These are phyloP conservation scores for Scophthalmus maximus DNA, from an alignment of 2,113 vertebrate species.

Conservation along the genomic window DNA sequence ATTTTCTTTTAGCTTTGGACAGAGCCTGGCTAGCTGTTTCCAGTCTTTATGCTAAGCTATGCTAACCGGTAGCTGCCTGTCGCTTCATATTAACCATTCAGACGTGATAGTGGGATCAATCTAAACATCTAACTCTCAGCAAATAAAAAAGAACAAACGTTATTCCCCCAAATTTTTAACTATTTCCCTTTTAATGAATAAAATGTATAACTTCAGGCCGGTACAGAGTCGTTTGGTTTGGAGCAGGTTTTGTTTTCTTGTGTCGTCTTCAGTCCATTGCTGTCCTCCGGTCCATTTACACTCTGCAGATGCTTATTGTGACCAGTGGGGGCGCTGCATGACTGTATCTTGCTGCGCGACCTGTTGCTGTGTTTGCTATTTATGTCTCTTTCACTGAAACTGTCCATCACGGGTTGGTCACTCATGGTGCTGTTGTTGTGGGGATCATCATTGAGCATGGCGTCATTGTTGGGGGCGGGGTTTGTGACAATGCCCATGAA, in stretches of 20 bases:
- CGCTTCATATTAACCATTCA: too few species aligned
- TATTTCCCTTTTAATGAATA: too few species aligned
- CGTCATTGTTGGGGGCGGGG: slow-evolving; percentile 79
- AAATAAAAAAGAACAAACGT: neutral
- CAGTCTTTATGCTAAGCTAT: neutral
- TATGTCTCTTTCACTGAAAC: neutral
- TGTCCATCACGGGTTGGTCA: slow-evolving; percentile 40
- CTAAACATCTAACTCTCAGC: neutral
- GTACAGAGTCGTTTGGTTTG: neutral
- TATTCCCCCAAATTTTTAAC: too few species aligned
- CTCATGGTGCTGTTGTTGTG: slow-evolving; percentile 47
- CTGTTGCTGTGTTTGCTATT: neutral
- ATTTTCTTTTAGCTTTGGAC: too few species aligned
- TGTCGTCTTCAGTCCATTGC: neutral
- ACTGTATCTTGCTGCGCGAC: neutral
- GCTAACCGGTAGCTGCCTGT: neutral
- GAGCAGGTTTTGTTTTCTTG: neutral
- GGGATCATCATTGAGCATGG: slow-evolving; percentile 54
- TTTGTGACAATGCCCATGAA: slow-evolving; percentile 90
- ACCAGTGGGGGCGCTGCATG: slow-evolving; percentile 19
- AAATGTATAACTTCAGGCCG: neutral
- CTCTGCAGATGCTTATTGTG: slow-evolving; percentile 1
- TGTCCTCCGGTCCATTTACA: slow-evolving; percentile 7
- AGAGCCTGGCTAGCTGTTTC: too few species aligned
- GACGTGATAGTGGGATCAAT: neutral